Evolutionary conservation across 2,888 invertebrate genomes (phyloP).

Genomic region (Ptychoptera contaminata): DNA sequence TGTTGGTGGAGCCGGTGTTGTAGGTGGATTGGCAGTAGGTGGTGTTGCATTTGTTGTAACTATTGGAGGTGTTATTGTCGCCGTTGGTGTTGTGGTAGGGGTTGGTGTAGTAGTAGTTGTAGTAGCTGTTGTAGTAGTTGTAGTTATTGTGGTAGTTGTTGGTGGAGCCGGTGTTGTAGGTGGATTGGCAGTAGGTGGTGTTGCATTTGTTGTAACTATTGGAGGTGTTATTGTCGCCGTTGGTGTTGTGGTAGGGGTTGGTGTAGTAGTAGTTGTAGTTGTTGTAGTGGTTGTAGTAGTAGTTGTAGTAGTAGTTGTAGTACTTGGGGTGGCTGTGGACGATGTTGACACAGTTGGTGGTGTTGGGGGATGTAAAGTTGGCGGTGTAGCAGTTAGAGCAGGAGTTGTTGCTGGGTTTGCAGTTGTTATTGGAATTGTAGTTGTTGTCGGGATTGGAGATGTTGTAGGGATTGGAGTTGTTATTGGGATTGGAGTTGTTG

Average conservation of each 20-base stretch:
- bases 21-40: background rate
- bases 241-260: background rate
- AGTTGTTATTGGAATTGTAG: background rate
- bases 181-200: background rate
- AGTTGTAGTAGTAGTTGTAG: background rate
- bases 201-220: background rate
- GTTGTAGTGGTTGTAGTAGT: background rate
- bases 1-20: background rate
- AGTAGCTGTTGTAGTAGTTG: background rate
- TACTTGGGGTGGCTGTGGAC: background rate
- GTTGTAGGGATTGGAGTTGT: background rate
- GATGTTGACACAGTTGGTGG: too few relatives aligned
- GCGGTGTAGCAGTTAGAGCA: background rate
- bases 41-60: background rate
- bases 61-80: background rate
- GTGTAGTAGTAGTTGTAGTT: background rate
- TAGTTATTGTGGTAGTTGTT: background rate
- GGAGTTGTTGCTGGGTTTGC: background rate
- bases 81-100: background rate
- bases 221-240: background rate
- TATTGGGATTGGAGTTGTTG: background rate
- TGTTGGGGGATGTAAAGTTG: background rate
- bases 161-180: background rate
- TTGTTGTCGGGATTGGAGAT: background rate
- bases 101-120: background rate